Evolutionary conservation across 1,140 invertebrate genomes (phyloP), one percentile per base, ranked within the genome.

Genomic region (Brachionus angularis): DNA sequence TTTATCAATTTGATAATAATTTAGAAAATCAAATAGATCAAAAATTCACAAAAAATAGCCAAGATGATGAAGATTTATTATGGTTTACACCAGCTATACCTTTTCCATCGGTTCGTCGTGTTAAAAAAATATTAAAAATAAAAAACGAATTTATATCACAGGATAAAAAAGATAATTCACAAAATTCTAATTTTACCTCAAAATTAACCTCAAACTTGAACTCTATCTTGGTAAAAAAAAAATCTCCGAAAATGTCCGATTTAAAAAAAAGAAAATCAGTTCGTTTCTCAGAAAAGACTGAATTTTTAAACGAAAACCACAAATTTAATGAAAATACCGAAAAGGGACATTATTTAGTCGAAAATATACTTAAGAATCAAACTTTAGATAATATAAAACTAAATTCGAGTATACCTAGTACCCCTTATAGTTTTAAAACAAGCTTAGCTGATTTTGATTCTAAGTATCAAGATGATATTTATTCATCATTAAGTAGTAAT

Each of bases 231-330:
- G 33, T 29, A 7, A 36, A 39, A 34, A 58, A 36, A 58, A 12
- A 58, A 8, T 25, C 53, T n/a, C 33, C 53, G 39, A 58, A 33
- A 36, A n/a, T 33, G 18, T 12, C 33, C 1, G 53, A 58, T n/a
- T n/a, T n/a, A 36, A 58, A 58, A 39, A 58, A 58, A 39, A 27
- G 53, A 58, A 58, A 58, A 58, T 58, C 53, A 27, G 53, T 58
- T 58, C 53, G 53, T 14, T 58, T 58, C 16, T 39, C 12, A 39
- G 53, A 58, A 58, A 58, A 58, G 27, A 58, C 34, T 12, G 21
- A 39, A 3, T 36, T 58, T 5, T 10, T 58, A 7, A 58, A 58
- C n/a, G 53, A 58, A 23, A 58, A 58, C 4, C 16, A 25, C 5
- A 12, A 8, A 1, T 18, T 39, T 23, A 36, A 58, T 58, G 53